Percentiles rank a stretch among this genome's conserved stretches.
Evolutionary conservation across 2,113 vertebrate species (phyloP).

Genomic region (Aythya baeri): DNA sequence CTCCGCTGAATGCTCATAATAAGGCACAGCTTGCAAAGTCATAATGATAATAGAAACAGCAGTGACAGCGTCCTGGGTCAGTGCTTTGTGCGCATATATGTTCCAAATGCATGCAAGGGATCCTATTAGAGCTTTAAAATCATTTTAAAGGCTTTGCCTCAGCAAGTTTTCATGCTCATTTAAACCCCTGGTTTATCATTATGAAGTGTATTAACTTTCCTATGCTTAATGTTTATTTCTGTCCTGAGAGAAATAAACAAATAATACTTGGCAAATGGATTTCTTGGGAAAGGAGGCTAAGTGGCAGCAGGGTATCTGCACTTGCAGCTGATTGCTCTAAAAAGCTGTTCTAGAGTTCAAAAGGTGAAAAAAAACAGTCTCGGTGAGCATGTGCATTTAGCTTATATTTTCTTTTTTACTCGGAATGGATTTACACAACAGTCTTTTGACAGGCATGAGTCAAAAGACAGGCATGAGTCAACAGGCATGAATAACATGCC

Average conservation of each 20-base stretch:
- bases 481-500: too few species aligned
- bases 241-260: conserved; percentile 60
- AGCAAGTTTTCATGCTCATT: conserved; percentile 61
- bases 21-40: conserved; percentile 42
- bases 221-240: conserved; percentile 59
- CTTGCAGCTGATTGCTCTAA: background rate
- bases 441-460: conserved; percentile 31
- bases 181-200: conserved; percentile 57
- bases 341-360: conserved; percentile 24
- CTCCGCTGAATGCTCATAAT: conserved; percentile 60
- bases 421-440: conserved; percentile 24
- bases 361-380: conserved; percentile 18
- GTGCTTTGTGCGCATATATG: conserved; percentile 10
- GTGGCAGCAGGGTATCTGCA: background rate
- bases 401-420: background rate
- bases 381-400: conserved; percentile 21
- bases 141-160: conserved; percentile 59
- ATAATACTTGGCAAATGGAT: conserved; percentile 36
- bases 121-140: conserved; percentile 64
- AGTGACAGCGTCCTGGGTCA: conserved; percentile 60
- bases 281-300: conserved; percentile 46
- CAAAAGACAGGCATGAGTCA: too few species aligned
- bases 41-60: conserved; percentile 58
- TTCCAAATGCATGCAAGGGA: conserved; percentile 46
- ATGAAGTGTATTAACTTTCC: conserved; percentile 42